phyloP scores from a whole-genome alignment of 2,888 invertebrate species.

The Nysson spinosus region DNA sequence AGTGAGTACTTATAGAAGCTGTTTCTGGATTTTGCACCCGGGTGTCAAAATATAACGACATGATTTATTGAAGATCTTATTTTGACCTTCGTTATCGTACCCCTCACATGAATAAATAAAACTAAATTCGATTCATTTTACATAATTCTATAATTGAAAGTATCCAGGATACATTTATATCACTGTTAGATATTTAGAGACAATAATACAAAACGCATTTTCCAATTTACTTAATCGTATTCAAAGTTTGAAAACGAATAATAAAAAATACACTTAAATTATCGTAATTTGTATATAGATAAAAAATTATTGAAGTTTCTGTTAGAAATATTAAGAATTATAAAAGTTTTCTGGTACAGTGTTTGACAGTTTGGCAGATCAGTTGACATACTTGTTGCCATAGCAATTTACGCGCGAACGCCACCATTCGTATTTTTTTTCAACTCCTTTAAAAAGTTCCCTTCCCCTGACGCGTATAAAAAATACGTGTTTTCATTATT shows the following conservation, averaged over 20 bases:
- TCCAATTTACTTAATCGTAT: too few relatives aligned
- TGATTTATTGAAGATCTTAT: constrained; percentile 67
- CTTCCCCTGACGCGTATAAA: too few relatives aligned
- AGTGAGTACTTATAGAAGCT: constrained; percentile 88
- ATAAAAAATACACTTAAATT: neutral
- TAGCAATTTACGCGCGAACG: constrained; percentile 28
- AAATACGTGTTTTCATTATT: too few relatives aligned
- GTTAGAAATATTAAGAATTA: neutral
- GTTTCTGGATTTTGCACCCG: constrained; percentile 87
- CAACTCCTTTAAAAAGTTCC: too few relatives aligned
- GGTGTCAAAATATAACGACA: constrained; percentile 91
- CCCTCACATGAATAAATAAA: neutral
- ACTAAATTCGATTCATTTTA: neutral
- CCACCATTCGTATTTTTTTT: constrained; percentile 5
- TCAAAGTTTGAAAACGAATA: too few relatives aligned
- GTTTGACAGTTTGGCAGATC: constrained; percentile 20
- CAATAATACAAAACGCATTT: too few relatives aligned
- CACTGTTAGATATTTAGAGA: too few relatives aligned
- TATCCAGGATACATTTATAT: too few relatives aligned
- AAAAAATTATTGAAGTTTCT: neutral
- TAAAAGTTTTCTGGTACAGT: neutral
- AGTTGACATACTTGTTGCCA: constrained; percentile 36
- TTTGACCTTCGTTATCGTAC: neutral
- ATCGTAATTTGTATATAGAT: neutral
- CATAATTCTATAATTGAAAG: neutral